A percentile compares a stretch with the other conserved stretches of the same genome.
Evolutionary conservation across 2,113 vertebrate species (phyloP).

Genomic region (Meles meles): DNA sequence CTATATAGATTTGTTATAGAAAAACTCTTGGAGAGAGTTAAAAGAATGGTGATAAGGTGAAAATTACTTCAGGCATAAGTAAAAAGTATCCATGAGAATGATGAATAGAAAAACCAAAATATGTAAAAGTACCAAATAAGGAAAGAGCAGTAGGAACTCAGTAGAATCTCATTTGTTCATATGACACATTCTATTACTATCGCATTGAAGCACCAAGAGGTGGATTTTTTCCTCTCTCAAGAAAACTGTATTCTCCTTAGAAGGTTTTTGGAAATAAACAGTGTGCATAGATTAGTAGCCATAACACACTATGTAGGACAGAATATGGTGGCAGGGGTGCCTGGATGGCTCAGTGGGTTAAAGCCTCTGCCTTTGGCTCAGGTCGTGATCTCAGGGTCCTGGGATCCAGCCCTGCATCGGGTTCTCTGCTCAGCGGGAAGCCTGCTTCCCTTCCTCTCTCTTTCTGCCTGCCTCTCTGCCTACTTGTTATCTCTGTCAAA

Average conservation of each 20-base stretch:
- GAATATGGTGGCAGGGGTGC: not conserved
- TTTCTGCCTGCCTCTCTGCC: no score
- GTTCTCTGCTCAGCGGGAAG: no score
- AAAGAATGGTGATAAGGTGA: not conserved
- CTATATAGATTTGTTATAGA: not conserved
- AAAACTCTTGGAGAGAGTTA: not conserved
- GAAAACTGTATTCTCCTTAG: not conserved
- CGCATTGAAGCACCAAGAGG: not conserved
- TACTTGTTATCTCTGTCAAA: no score
- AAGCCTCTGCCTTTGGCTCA: no score
- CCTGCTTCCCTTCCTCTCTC: no score
- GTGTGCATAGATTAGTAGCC: not conserved
- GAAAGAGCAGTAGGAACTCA: not conserved
- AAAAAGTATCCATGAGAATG: not conserved
- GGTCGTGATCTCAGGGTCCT: no score
- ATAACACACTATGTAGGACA: not conserved
- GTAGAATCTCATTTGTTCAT: not conserved
- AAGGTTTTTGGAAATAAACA: not conserved
- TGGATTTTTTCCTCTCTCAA: not conserved
- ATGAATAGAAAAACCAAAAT: constrained; percentile 1
- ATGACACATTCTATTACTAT: not conserved
- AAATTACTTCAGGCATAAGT: not conserved
- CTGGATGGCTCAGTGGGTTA: no score
- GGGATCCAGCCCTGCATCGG: no score
- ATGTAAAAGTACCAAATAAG: not conserved